Base-by-base conservation (phyloP, 64 coral and sea anemone species). In the Stichodactyla mertensii region DNA sequence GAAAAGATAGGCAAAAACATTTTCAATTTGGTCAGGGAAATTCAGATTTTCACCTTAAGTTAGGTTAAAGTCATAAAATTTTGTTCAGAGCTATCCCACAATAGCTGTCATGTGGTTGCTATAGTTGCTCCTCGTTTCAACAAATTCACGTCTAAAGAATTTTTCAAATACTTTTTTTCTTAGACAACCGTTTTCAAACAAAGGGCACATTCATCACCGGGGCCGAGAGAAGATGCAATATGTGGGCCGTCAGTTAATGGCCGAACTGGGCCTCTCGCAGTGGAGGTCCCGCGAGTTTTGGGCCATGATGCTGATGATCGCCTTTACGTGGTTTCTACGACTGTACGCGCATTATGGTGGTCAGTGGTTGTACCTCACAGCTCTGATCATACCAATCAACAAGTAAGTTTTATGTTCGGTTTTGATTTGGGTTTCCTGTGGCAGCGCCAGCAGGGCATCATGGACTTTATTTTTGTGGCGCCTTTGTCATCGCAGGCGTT, bases 191-290 rank as follows among this genome's bases (percentile, higher is more conserved):
- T 99, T 90, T 85, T 99, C 97, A 77, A 99, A 99, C 86, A 99
- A 99, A 88, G 97, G 97, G 36, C 97, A 85, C 85, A 95, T 99
- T 56, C 54, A 88, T 55, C 93, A 91, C 26, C 78, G 93, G 86
- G 97, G 93, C 82, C 91, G 82, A 87, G 97, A 99, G 86, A 99
- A 99, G 90, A 99, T 99, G 90, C 97, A 99, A 51, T 99, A 99
- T 90, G 93, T 99, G 57, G 93, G 97, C 64, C 93, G 97, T 54
- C 97, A 99, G 57, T 52, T 99, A 18, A 86, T 99, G 88, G 88
- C 97, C 26, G 97, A 99, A 85, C 88, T 99, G 16, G 97, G 97
- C 57, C 90, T 99, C 14, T 99, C 97, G 7, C 97, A 99, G 62
- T 99, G 97, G 97, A 86, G 97, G 58, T 99, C 97, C 20, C 87